Evolutionary conservation across 2,888 invertebrate genomes (phyloP).

Genomic region (Nasonovia ribisnigri): DNA sequence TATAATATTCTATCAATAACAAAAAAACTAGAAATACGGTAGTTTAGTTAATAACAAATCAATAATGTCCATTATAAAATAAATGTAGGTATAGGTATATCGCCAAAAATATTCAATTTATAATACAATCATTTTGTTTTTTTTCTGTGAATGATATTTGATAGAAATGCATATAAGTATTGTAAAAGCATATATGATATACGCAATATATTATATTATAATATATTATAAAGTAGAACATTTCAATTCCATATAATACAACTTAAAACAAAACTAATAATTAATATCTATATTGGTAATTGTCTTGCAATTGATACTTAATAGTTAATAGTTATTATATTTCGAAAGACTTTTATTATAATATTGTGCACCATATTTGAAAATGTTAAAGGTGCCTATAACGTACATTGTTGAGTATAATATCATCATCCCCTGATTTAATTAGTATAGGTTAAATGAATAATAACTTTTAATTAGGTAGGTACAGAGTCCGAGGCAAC

Average conservation of each 20-base stretch:
- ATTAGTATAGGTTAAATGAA: not conserved
- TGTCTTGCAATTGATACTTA: not conserved
- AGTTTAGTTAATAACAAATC: not conserved
- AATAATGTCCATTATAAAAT: not conserved
- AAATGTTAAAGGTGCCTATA: not conserved
- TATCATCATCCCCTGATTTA: not conserved
- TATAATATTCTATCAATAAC: not conserved
- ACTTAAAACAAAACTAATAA: not conserved
- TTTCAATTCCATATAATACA: not conserved
- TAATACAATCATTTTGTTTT: not conserved
- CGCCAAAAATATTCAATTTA: not conserved
- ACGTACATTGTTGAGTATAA: not conserved
- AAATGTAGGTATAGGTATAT: not conserved
- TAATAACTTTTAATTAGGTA: not conserved
- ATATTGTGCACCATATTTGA: not conserved
- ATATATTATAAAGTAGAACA: too few species aligned
- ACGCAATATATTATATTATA: too few species aligned
- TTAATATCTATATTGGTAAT: not conserved
- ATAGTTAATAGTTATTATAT: not conserved
- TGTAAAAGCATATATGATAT: not conserved
- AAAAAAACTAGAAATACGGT: not conserved
- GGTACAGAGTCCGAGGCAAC: not conserved
- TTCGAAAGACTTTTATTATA: not conserved
- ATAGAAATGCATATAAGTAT: not conserved
- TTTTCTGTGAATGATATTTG: not conserved